Conservation (phyloP, 2,113 vertebrate species). For the Sturnus vulgaris region DNA sequence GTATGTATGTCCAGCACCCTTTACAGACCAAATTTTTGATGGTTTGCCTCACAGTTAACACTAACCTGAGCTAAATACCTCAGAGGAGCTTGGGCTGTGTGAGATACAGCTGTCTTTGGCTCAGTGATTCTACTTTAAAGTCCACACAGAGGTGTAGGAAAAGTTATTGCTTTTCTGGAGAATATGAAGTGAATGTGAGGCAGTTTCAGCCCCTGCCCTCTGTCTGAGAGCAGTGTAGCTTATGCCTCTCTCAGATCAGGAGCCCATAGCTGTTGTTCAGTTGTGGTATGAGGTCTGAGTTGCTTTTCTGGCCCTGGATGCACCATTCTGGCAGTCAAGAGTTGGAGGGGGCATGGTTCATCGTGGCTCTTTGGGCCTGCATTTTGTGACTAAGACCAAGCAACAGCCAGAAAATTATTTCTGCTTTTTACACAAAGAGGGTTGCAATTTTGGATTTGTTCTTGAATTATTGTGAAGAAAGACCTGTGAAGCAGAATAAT, state of each 20-base stretch:
- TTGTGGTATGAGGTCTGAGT: not conserved
- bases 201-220: not conserved
- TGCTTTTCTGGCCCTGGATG: not conserved
- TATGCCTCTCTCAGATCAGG: not conserved
- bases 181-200: not conserved
- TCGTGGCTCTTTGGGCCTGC: not conserved
- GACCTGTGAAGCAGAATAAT: not conserved
- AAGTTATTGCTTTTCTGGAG: not conserved
- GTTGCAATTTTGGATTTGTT: not conserved
- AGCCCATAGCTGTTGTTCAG: not conserved
- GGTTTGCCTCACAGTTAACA: not conserved
- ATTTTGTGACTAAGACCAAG: not conserved
- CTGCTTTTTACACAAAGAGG: not conserved
- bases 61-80: not conserved
- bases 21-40: not conserved
- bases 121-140: not conserved
- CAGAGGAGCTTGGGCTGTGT: not conserved
- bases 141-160: not conserved
- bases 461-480: accelerated
- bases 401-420: not conserved
- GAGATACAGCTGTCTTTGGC: not conserved
- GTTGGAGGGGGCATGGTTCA: accelerated
- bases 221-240: not conserved
- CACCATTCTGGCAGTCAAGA: not conserved
- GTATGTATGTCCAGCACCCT: accelerated